phyloP scores from a whole-genome alignment of 2,113 vertebrate genomes.

The Neotoma lepida region DNA sequence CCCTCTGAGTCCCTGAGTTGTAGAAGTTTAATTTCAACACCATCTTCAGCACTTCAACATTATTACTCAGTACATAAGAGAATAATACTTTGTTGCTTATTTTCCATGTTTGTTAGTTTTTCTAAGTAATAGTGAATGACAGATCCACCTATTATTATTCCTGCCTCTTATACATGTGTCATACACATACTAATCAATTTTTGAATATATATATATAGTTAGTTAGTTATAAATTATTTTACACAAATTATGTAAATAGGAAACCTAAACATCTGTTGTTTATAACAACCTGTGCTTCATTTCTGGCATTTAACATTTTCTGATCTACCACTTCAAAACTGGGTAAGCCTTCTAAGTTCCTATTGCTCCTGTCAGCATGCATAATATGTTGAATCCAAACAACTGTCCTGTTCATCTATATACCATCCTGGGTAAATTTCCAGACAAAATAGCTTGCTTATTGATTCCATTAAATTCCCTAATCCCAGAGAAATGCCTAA shows the following conservation, averaged over 20 bases:
- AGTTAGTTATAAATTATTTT: background rate
- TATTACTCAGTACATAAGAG: background rate
- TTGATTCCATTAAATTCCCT: background rate
- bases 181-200: background rate
- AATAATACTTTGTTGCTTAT: background rate
- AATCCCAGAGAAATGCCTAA: background rate
- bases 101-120: background rate
- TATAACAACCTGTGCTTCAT: background rate
- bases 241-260: background rate
- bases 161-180: background rate
- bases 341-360: background rate
- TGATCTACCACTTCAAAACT: background rate
- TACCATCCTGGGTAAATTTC: background rate
- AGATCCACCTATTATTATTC: background rate
- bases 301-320: slow-evolving; percentile 16
- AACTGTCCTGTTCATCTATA: background rate
- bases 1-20: background rate
- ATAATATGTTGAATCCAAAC: background rate
- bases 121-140: background rate
- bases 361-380: background rate
- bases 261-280: background rate
- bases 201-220: background rate
- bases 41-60: slow-evolving; percentile 32
- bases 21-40: slow-evolving; percentile 34
- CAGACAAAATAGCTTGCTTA: background rate